Evolutionary conservation across 2,113 vertebrate species (phyloP), one percentile per base, ranked within the genome.

Genomic region (Silurus asotus): DNA sequence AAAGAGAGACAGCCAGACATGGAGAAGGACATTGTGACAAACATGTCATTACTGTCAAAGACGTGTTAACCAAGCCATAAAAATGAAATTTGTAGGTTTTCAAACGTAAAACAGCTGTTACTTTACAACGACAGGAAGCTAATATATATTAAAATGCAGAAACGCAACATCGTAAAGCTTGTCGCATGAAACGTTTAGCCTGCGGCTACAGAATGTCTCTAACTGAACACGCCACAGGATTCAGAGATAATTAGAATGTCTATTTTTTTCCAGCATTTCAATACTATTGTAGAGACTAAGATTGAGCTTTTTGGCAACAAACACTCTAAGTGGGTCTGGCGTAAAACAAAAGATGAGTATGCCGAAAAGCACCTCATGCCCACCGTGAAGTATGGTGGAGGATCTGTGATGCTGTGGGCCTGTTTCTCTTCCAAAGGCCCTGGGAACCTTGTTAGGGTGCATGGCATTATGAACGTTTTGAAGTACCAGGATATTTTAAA

Each of bases 61-160:
- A 81, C 28, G 11, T 28, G 70, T 82, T 55, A 64, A 76, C 55
- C 13, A 23, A 62, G 10, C 25, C 19, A 67, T 85, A 76, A 76
- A 82, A 58, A 6, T 53, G 13, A 81, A 58, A 8, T 49, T 37
- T 81, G 78, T 61, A 37, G 37, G 23, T 67, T 77, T 49, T n/a
- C 58, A 75, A 87, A 25, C 25, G 1, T 48, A 13, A 78, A 78
- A 19, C 61, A 67, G 74, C 61, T 67, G 49, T 84, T 25, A 15
- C 23, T 11, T 28, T 48, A 82, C 28, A 25, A 55, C 48, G 19
- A 72, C 37, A 72, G 69, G 69, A 48, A 72, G 69, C 37, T 48
- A 48, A 49, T 20, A 19, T 48, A 25, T 55, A 14, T 76, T 11
- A 75, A 70, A 70, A 49, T 72, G 48, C 53, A 56, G 25, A 86